Evolutionary conservation across 2,113 vertebrate genomes (phyloP).

Genomic region (Noctilio leporinus): DNA sequence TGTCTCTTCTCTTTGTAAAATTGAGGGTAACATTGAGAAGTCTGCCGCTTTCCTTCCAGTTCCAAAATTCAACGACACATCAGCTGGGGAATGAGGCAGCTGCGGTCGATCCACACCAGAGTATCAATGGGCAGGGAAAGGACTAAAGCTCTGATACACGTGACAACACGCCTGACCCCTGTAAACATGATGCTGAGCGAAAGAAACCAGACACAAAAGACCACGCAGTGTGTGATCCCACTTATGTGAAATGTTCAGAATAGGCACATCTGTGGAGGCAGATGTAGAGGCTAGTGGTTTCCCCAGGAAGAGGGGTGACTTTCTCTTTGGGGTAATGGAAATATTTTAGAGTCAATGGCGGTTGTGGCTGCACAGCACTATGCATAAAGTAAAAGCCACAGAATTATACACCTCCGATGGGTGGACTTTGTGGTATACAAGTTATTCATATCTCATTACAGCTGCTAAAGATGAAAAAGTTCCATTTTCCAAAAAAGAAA

Average conservation of each 20-base stretch:
- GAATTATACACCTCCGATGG: background rate
- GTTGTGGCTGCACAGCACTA: background rate
- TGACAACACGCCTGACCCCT: background rate
- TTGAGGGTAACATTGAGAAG: no score
- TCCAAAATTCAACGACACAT: rapidly evolving
- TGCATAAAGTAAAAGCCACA: background rate
- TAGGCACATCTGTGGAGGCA: background rate
- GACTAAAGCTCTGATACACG: rapidly evolving
- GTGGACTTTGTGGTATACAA: rapidly evolving
- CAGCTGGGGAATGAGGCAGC: no score
- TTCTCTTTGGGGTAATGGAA: background rate
- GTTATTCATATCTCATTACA: background rate
- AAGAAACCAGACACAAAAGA: background rate
- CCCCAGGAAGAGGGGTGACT: rapidly evolving
- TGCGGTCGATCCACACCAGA: rapidly evolving
- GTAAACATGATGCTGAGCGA: background rate
- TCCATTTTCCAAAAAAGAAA: background rate
- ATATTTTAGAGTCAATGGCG: background rate
- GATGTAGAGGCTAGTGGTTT: no score
- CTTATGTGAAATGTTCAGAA: rapidly evolving
- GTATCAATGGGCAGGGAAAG: background rate
- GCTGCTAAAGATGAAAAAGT: background rate
- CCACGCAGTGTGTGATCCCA: rapidly evolving
- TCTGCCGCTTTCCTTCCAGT: background rate
- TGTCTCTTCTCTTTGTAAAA: background rate